Evolutionary conservation across 2,113 vertebrate genomes (phyloP).

Genomic region (Tretioscincus oriximinensis): DNA sequence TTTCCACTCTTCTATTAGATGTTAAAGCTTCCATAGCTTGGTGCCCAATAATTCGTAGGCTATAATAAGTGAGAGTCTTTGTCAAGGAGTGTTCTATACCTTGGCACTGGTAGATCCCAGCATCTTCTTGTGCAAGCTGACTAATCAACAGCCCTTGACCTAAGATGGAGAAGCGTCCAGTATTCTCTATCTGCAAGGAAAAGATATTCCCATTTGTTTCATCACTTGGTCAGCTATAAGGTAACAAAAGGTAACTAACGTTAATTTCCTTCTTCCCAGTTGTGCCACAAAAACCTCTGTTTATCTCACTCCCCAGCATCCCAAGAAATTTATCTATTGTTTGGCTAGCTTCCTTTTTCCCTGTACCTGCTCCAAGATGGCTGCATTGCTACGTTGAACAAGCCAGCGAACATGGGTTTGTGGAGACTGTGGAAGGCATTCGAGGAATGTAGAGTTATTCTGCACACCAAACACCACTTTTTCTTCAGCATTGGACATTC

Average conservation of each 20-base stretch:
- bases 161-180: slow-evolving; percentile 58
- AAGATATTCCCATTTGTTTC: neutral
- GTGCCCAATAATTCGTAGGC: slow-evolving; percentile 71
- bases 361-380: slow-evolving; percentile 59
- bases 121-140: slow-evolving; percentile 65
- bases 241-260: neutral
- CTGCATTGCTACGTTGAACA: slow-evolving; percentile 41
- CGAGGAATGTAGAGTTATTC: slow-evolving; percentile 83
- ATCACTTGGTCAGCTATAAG: neutral
- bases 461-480: slow-evolving; percentile 80
- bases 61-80: slow-evolving; percentile 71
- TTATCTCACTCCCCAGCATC: neutral
- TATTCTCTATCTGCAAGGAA: slow-evolving; percentile 58
- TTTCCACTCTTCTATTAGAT: slow-evolving; percentile 43
- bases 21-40: slow-evolving; percentile 50
- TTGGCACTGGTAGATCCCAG: slow-evolving; percentile 75
- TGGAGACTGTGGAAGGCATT: slow-evolving; percentile 72
- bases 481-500: slow-evolving; percentile 41
- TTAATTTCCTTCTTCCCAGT: neutral
- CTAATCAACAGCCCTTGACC: slow-evolving; percentile 80
- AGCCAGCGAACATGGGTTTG: slow-evolving; percentile 76
- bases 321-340: neutral
- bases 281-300: neutral
- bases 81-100: slow-evolving; percentile 74
- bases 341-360: rapidly evolving